Evolutionary conservation across 2,113 vertebrate genomes (phyloP).

Genomic region (Eulacestoma nigropectus): DNA sequence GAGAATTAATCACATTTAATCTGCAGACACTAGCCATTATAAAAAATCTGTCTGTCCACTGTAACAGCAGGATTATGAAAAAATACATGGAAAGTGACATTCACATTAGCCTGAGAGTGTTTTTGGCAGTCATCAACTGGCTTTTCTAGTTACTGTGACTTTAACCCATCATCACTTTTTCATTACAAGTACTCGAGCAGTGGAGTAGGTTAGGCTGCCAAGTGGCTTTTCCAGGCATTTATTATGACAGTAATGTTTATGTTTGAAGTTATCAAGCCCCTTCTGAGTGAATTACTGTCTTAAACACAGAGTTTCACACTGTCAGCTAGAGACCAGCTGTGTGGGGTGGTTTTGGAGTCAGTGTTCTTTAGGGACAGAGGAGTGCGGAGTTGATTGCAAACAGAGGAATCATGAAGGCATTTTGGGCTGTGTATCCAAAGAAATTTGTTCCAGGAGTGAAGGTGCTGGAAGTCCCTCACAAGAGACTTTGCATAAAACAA

Average conservation of each 20-base stretch:
- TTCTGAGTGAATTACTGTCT: not conserved
- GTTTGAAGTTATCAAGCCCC: conserved; percentile 20
- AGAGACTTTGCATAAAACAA: not conserved
- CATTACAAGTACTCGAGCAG: not conserved
- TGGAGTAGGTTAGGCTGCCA: not conserved
- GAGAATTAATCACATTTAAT: conserved; percentile 39
- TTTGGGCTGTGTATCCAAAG: not conserved
- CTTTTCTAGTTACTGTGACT: conserved; percentile 29
- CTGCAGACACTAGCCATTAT: conserved; percentile 34
- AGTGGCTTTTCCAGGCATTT: conserved; percentile 18
- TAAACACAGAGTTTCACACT: not conserved
- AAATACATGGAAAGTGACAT: conserved; percentile 57
- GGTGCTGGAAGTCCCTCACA: not conserved
- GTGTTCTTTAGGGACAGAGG: not conserved
- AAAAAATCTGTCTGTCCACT: conserved; percentile 25
- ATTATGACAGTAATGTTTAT: conserved; percentile 31
- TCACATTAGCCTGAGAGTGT: not conserved
- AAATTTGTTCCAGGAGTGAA: not conserved
- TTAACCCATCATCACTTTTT: conserved; percentile 40
- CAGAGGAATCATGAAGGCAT: rapidly evolving
- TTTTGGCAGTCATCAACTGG: conserved; percentile 31
- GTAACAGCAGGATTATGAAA: conserved; percentile 49
- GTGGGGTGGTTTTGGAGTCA: not conserved
- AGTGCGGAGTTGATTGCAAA: not conserved
- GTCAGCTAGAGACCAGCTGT: not conserved